Conservation (phyloP, 2,888 invertebrate species). For the Chaitophorus viminalis region DNA sequence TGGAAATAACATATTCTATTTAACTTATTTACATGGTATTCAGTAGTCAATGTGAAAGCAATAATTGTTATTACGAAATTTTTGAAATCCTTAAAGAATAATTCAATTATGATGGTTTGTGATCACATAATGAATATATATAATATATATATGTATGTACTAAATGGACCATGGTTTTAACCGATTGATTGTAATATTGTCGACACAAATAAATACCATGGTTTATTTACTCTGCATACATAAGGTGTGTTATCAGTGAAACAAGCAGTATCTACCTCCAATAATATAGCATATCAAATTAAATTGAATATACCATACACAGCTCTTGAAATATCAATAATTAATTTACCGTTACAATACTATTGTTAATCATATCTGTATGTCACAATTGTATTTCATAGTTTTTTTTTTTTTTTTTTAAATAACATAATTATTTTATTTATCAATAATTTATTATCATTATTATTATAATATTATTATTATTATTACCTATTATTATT, state of each 20-base stretch:
- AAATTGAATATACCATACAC: constrained; percentile 1
- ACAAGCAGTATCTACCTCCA: constrained; percentile 25
- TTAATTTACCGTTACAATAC: neutral
- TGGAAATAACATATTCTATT: constrained; percentile 45
- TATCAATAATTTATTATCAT: neutral
- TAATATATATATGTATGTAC: constrained; percentile 4
- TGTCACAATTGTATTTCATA: constrained; percentile 17
- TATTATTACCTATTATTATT: neutral
- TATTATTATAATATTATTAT: neutral
- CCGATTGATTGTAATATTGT: neutral
- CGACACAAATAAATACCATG: neutral
- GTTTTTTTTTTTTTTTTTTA: neutral
- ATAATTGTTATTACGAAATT: constrained; percentile 53
- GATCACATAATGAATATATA: neutral
- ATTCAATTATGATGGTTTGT: constrained; percentile 16
- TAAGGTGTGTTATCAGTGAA: constrained; percentile 16
- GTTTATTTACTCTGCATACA: neutral
- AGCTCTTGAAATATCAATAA: constrained; percentile 23
- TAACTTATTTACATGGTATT: constrained; percentile 58
- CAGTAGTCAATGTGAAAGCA: constrained; percentile 59
- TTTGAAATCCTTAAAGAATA: neutral
- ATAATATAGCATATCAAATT: constrained; percentile 45
- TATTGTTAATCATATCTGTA: constrained; percentile 42
- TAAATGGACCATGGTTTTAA: neutral
- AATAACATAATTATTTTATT: constrained; percentile 13